Conservation (phyloP, 1,140 invertebrate genomes). For the Tetragonula clypearis region DNA sequence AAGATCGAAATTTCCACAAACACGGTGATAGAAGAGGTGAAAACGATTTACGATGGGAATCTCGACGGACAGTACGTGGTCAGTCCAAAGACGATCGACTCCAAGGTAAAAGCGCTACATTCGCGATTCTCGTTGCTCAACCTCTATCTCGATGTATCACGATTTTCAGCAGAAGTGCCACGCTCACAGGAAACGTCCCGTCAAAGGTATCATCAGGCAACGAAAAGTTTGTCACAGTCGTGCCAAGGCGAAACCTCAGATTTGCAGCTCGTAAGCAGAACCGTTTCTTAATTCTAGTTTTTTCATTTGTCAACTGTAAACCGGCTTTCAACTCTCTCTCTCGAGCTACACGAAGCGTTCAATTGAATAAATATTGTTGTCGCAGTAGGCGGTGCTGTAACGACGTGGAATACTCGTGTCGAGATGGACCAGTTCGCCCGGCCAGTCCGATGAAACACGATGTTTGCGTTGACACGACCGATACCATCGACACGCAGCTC, state of each 20-base stretch:
- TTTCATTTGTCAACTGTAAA: not conserved
- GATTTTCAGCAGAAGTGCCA: slow-evolving; percentile 43
- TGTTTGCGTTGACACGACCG: not conserved
- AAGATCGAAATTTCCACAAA: slow-evolving; percentile 84
- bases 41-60: slow-evolving; percentile 55
- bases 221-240: slow-evolving; percentile 76
- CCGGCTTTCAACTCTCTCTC: too few species aligned
- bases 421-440: not conserved
- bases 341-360: too few species aligned
- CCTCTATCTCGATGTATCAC: not conserved
- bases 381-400: slow-evolving; percentile 16
- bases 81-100: slow-evolving; percentile 79
- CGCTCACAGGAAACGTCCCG: slow-evolving; percentile 59
- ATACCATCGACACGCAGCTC: not conserved
- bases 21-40: slow-evolving; percentile 82
- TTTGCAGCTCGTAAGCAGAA: slow-evolving; percentile 61
- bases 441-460: not conserved
- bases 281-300: not conserved
- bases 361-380: too few species aligned
- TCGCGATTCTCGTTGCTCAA: not conserved
- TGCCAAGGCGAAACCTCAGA: slow-evolving; percentile 54
- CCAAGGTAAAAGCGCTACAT: slow-evolving; percentile 66
- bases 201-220: slow-evolving; percentile 73
- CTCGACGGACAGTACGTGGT: slow-evolving; percentile 60
- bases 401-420: not conserved